Conservation (phyloP, 1,140 invertebrate species). For the Drosophila malerkotliana region DNA sequence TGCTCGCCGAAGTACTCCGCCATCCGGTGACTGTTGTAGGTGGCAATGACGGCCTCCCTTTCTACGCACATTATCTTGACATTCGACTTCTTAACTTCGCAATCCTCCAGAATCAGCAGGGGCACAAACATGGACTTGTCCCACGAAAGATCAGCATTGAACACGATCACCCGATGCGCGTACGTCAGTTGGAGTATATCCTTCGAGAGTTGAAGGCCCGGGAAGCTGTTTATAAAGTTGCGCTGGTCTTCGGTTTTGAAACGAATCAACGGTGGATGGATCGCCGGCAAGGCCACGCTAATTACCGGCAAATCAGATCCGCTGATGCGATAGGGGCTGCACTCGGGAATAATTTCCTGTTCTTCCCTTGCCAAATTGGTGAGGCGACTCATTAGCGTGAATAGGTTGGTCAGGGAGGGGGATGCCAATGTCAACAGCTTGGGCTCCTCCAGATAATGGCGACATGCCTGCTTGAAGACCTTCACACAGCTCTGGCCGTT, state of each 20-base stretch:
- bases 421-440: constrained; percentile 29
- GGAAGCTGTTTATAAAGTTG: constrained; percentile 14
- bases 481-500: constrained; percentile 53
- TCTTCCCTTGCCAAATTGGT: constrained; percentile 22
- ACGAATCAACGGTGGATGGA: constrained; percentile 13
- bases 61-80: constrained; percentile 66
- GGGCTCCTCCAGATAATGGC: constrained; percentile 60
- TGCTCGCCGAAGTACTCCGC: constrained; percentile 93
- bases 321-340: not conserved
- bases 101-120: constrained; percentile 54
- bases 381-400: constrained; percentile 27
- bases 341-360: constrained; percentile 2
- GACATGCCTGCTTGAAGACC: constrained; percentile 58
- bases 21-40: constrained; percentile 77
- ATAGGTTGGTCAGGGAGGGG: constrained; percentile 39
- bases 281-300: constrained; percentile 15
- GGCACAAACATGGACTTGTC: constrained; percentile 65
- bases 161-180: constrained; percentile 44
- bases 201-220: not conserved
- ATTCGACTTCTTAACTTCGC: constrained; percentile 29
- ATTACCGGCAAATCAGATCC: constrained; percentile 20
- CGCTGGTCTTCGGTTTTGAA: constrained; percentile 28
- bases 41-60: constrained; percentile 52
- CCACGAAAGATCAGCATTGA: constrained; percentile 52
- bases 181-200: constrained; percentile 39